These are phyloP conservation scores for Nothoprocta pentlandii DNA, from an alignment of 2,113 vertebrate genomes.

Conservation along the genomic window DNA sequence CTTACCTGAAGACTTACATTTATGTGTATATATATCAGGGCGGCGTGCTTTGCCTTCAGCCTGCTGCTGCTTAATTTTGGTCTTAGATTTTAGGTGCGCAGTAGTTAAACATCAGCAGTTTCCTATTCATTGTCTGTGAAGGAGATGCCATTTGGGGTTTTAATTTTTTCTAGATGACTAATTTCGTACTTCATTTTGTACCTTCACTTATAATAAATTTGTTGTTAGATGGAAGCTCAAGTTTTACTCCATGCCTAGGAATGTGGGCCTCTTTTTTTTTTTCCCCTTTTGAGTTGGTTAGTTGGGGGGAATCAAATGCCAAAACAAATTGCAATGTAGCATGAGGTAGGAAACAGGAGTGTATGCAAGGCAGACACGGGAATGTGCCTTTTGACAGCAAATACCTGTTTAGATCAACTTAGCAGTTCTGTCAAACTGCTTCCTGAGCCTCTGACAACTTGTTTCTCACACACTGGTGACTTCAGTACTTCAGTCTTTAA, in stretches of 20 bases:
- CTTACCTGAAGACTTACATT: neutral
- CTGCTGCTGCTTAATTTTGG: neutral
- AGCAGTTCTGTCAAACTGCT: neutral
- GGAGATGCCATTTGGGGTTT: neutral
- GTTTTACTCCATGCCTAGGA: neutral
- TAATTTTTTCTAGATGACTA: neutral
- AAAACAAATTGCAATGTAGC: neutral
- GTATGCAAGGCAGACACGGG: neutral
- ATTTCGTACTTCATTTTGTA: neutral
- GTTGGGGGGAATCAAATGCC: neutral
- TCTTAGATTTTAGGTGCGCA: neutral
- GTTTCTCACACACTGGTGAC: accelerated
- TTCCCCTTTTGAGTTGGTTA: neutral
- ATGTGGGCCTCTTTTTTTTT: neutral
- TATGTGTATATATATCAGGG: neutral
- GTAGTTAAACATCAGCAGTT: neutral
- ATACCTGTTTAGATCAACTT: neutral
- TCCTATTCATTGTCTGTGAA: neutral
- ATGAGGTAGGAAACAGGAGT: neutral
- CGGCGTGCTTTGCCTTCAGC: neutral
- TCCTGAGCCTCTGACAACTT: neutral
- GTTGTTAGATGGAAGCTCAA: neutral
- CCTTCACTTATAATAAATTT: neutral
- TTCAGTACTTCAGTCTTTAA: neutral
- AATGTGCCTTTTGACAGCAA: neutral